Base-by-base conservation (phyloP, 2,888 invertebrate species). In the Keiferia lycopersicella region DNA sequence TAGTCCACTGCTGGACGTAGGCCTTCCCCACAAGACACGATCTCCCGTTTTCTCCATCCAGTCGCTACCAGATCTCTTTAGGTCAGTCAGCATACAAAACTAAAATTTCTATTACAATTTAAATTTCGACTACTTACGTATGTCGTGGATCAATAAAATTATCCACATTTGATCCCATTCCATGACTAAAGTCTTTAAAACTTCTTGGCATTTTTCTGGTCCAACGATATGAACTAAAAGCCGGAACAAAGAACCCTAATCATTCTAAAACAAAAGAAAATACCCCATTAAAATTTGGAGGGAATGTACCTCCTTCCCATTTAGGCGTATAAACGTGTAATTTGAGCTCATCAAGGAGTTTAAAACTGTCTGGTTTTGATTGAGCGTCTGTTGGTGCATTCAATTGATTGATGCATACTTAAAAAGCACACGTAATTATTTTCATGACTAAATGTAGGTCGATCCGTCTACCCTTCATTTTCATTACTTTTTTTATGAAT, bases 301-400 rank as follows among this genome's bases (percentile, higher is more conserved):
- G 51, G 48, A 16, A 16, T 6, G 22, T 18, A 26, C 26, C 20
- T 50, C 20, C 20, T 53, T 22, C 26, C 22, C 20, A 53, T 53
- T 53, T 22, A 14, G 20, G 16, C 7, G 6, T 6, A 53, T 22
- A 22, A 22, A 53, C 51, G 51, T 53, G 51, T 53, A 53, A 53
- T 53, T 53, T 53, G 26, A 22, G 22, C 4, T 22, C 20, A 53
- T 53, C 51, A 14, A 53, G 14, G 22, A 53, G 20, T 53, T 53
- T 26, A 51, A n/a, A 51, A 53, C 22, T 22, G 51, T 26, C 51
- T 53, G 45, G 30, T n/a, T 59, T 41, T 30, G 34, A 60, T 60
- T 57, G 51, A 53, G 59, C 18, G 38, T 38, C 61, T 22, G 26
- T 11, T 53, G 22, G 12, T 51, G 16, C 22, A 22, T 48, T 10